Conservation (phyloP, 2,888 invertebrate genomes). For the Lydus trimaculatus region DNA sequence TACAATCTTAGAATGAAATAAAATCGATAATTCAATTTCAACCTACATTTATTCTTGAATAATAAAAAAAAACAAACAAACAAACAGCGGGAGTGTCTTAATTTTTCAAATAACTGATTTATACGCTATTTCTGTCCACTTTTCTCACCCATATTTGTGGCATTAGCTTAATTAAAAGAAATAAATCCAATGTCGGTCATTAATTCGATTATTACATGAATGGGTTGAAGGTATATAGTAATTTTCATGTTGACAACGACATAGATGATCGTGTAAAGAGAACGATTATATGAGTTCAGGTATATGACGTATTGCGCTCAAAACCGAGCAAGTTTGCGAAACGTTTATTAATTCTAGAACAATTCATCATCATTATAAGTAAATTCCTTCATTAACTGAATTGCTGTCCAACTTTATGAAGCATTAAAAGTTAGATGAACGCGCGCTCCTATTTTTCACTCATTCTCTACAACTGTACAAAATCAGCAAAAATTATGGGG, state of each 20-base stretch:
- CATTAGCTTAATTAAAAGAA: conserved; percentile 6
- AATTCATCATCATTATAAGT: conserved; percentile 54
- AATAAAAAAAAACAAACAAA: not conserved
- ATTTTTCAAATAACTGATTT: not conserved
- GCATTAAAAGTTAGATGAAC: conserved; percentile 44
- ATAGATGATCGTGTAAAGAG: not conserved
- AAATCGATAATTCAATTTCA: conserved; percentile 1
- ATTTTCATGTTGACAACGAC: conserved; percentile 4
- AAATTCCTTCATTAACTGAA: conserved; percentile 54
- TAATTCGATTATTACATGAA: not conserved
- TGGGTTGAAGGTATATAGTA: not conserved
- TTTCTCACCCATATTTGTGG: not conserved
- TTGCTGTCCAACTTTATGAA: conserved; percentile 51
- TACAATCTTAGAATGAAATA: not conserved
- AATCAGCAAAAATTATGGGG: not conserved
- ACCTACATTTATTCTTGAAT: not conserved
- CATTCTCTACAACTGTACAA: not conserved
- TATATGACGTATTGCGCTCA: conserved; percentile 15
- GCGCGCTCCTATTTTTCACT: conserved; percentile 31
- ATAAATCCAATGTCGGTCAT: not conserved
- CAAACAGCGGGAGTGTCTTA: not conserved
- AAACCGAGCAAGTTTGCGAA: conserved; percentile 33
- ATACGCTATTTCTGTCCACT: not conserved
- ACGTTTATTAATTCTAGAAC: conserved; percentile 51
- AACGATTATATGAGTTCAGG: conserved; percentile 2